These are phyloP conservation scores for Tragopan temminckii DNA, from an alignment of 2,797 vertebrate species.

Conservation along the genomic window DNA sequence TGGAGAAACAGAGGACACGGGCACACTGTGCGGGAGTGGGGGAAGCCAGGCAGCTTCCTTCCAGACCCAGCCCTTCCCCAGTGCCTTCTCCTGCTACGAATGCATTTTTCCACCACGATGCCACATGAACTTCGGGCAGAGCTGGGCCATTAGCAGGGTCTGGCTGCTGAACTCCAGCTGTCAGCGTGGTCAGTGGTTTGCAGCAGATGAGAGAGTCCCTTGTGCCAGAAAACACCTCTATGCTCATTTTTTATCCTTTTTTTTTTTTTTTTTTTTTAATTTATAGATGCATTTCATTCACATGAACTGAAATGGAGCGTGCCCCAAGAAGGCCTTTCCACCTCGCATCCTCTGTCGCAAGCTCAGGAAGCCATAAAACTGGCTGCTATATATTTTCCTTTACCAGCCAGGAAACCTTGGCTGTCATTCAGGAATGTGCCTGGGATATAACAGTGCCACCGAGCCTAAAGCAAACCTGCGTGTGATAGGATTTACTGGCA, in stretches of 20 bases:
- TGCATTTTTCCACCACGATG: accelerated
- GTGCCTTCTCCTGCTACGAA: neutral
- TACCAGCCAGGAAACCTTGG: slow-evolving; percentile 25
- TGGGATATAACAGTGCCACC: neutral
- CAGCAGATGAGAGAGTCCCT: neutral
- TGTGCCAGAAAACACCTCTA: neutral
- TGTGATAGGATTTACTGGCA: neutral
- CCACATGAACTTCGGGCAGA: accelerated
- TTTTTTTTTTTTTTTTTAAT: neutral
- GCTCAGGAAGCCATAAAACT: slow-evolving; percentile 29
- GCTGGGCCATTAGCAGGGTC: neutral
- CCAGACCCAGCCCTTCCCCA: neutral
- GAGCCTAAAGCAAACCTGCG: neutral
- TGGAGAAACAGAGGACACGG: neutral
- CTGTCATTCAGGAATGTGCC: slow-evolving; percentile 32
- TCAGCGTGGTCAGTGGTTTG: neutral
- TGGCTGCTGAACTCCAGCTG: neutral
- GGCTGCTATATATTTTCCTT: slow-evolving; percentile 9
- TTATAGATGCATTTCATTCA: neutral
- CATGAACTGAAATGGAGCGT: neutral
- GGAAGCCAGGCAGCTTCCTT: accelerated
- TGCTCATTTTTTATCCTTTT: neutral
- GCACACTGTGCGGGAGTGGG: accelerated
- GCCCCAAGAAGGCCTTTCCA: neutral
- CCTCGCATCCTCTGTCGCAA: neutral